Percentiles rank a stretch among this genome's conserved stretches.
phyloP scores from a whole-genome alignment of 2,113 vertebrate genomes.

The Gopherus evgoodei region DNA sequence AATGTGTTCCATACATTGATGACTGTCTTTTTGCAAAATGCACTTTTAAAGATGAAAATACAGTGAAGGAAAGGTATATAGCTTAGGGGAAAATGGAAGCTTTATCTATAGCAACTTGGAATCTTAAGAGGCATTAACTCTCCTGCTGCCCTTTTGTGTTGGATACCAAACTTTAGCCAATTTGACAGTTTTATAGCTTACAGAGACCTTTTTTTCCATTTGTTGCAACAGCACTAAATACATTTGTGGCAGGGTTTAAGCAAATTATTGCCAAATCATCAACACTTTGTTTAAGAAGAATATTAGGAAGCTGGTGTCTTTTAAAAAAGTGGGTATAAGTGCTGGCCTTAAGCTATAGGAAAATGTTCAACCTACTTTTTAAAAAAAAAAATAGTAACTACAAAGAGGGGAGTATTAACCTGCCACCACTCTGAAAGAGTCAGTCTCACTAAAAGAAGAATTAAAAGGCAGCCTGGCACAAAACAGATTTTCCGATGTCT shows the following conservation, averaged over 20 bases:
- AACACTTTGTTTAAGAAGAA: slow-evolving; percentile 55
- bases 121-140: slow-evolving; percentile 24
- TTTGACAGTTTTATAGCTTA: slow-evolving; percentile 40
- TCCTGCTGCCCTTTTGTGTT: slow-evolving; percentile 36
- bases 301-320: slow-evolving; percentile 53
- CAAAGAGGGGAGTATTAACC: slow-evolving; percentile 35
- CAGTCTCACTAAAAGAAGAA: neutral
- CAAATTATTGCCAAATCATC: slow-evolving; percentile 68
- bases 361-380: slow-evolving; percentile 12
- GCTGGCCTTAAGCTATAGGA: slow-evolving; percentile 24
- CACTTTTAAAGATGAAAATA: slow-evolving; percentile 74
- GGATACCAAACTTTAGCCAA: slow-evolving; percentile 49
- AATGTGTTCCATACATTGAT: slow-evolving; percentile 41
- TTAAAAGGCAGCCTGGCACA: slow-evolving; percentile 9
- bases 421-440: neutral
- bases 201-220: slow-evolving; percentile 65
- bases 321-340: slow-evolving; percentile 52
- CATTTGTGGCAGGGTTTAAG: slow-evolving; percentile 62
- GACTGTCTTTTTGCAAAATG: slow-evolving; percentile 60
- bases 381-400: neutral
- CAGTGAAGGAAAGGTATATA: slow-evolving; percentile 50
- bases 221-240: slow-evolving; percentile 50
- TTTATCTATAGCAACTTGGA: neutral
- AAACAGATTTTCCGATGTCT: slow-evolving; percentile 3
- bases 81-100: neutral